Conservation (phyloP, 2,888 invertebrate genomes). For the Folsomia manolachei region DNA sequence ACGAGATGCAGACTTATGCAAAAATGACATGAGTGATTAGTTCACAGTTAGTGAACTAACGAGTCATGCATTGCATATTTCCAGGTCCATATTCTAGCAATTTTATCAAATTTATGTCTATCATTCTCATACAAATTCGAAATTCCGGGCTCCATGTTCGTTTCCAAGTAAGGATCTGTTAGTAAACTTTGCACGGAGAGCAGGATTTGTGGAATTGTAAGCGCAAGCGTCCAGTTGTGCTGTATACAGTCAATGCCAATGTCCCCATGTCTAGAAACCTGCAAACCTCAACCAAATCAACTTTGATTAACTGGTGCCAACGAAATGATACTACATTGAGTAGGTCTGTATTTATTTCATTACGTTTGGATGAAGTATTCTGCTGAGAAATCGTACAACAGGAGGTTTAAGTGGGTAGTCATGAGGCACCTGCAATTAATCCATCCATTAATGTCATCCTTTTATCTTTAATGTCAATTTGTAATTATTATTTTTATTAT, state of each 20-base stretch:
- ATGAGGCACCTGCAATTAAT: too few relatives aligned
- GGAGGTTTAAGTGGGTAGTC: slow-evolving; percentile 91
- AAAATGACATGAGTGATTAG: background rate
- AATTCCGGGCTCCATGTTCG: slow-evolving; percentile 85
- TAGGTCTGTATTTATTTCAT: background rate
- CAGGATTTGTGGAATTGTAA: slow-evolving; percentile 84
- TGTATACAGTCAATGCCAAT: slow-evolving; percentile 93
- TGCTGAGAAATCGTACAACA: slow-evolving; percentile 84
- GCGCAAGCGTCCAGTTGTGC: slow-evolving; percentile 92
- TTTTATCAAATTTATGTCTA: slow-evolving; percentile 69
- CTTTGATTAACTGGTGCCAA: background rate
- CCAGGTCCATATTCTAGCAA: slow-evolving; percentile 86
- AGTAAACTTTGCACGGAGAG: slow-evolving; percentile 83
- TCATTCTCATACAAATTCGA: slow-evolving; percentile 75
- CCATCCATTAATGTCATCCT: too few relatives aligned
- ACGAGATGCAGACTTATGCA: background rate
- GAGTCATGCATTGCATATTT: slow-evolving; percentile 80
- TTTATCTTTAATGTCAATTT: too few relatives aligned
- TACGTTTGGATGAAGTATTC: slow-evolving; percentile 91
- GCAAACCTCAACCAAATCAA: background rate
- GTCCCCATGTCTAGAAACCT: slow-evolving; percentile 79
- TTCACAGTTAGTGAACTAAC: slow-evolving; percentile 52
- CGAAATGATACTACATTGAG: background rate
- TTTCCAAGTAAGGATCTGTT: slow-evolving; percentile 78
- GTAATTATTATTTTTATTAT: too few relatives aligned